A percentile compares a stretch with the other conserved stretches of the same genome.
Evolutionary conservation across 2,797 vertebrate species (phyloP).

Genomic region (Sebastes minor): DNA sequence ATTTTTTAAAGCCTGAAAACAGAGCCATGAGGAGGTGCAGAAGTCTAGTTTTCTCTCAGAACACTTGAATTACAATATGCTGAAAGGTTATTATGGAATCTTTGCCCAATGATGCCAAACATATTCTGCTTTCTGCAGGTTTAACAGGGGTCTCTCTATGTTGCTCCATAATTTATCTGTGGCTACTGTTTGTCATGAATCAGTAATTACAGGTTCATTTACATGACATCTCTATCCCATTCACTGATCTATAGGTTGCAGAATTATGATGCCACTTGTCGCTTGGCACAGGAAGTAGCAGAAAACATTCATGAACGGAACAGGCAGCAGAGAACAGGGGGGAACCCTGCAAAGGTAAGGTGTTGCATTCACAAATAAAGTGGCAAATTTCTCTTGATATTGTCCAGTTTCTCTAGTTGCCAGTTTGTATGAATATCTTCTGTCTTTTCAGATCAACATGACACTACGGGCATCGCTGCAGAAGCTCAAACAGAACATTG

Average conservation of each 20-base stretch:
- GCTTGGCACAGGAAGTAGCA: constrained; percentile 91
- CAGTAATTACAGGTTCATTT: neutral
- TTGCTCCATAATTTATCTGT: neutral
- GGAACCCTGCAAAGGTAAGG: constrained; percentile 90
- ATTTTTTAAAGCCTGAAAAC: no score
- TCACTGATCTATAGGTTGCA: constrained; percentile 82
- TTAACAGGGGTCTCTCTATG: neutral
- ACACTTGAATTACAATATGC: no score
- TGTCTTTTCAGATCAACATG: constrained; percentile 87
- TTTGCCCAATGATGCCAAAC: no score
- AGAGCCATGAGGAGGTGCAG: no score
- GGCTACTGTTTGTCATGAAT: neutral
- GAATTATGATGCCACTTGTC: constrained; percentile 89
- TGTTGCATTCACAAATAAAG: neutral
- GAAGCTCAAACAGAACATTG: constrained; percentile 90
- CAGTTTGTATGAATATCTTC: neutral
- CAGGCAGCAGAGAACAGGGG: constrained; percentile 89
- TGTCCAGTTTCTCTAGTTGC: neutral
- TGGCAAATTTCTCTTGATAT: neutral
- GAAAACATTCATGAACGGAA: constrained; percentile 93
- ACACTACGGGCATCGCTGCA: constrained; percentile 88
- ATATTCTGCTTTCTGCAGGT: no score
- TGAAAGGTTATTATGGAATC: no score
- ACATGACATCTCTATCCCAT: neutral
- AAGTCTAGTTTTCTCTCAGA: no score